A percentile compares a stretch with the other conserved stretches of the same genome.
Evolutionary conservation across 2,888 invertebrate species (phyloP).

Genomic region (Tiliacea aurago): DNA sequence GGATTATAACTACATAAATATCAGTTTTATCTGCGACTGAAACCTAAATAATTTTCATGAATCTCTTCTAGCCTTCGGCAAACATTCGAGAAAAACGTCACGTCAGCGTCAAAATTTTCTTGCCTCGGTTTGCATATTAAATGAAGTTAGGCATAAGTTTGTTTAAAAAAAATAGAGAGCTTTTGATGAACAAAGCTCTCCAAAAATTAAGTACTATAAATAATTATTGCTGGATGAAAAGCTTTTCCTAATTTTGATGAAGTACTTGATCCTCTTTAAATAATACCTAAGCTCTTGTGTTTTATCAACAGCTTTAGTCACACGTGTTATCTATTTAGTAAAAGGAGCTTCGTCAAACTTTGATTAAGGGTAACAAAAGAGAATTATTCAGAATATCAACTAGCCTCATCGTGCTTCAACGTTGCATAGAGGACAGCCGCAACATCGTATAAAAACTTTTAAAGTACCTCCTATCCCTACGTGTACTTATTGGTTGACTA

Average conservation of each 20-base stretch:
- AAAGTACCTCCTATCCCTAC: slow-evolving; percentile 38
- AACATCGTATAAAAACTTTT: slow-evolving; percentile 48
- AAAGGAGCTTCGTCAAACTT: slow-evolving; percentile 20
- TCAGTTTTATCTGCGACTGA: not conserved
- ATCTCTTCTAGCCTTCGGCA: not conserved
- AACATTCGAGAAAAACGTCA: not conserved
- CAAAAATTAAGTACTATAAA: not conserved
- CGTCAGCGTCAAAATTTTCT: not conserved
- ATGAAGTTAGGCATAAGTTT: too few relatives aligned
- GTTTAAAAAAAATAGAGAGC: not conserved
- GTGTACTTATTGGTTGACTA: slow-evolving; percentile 44
- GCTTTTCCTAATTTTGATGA: not conserved
- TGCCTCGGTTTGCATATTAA: not conserved
- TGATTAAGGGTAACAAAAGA: slow-evolving; percentile 30
- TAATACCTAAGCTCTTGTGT: not conserved
- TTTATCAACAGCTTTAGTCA: not conserved
- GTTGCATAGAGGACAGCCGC: slow-evolving; percentile 13
- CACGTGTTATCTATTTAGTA: not conserved
- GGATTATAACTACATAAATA: not conserved
- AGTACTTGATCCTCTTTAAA: not conserved
- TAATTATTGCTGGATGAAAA: not conserved
- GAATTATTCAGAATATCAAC: slow-evolving; percentile 46
- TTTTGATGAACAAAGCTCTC: not conserved
- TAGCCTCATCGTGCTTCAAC: slow-evolving; percentile 2
- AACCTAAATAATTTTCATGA: not conserved